These are phyloP conservation scores for Baryphthengus martii DNA, from an alignment of 2,113 vertebrate genomes.

Conservation along the genomic window DNA sequence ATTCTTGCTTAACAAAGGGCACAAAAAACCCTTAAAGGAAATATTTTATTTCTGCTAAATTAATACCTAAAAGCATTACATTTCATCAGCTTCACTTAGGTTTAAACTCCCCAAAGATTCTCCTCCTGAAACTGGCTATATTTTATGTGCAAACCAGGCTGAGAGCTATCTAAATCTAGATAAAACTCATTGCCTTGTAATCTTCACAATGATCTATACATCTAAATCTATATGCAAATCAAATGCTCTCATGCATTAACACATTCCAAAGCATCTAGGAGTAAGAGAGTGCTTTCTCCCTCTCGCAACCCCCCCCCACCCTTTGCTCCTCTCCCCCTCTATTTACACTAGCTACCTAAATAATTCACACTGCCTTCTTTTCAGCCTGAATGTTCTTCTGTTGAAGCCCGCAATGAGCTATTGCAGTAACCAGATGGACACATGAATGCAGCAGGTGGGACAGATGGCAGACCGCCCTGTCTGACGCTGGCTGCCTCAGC, in stretches of 20 bases:
- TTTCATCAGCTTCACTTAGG: slow-evolving; percentile 71
- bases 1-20: slow-evolving; percentile 63
- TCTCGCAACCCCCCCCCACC: background rate
- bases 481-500: slow-evolving; percentile 79
- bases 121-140: slow-evolving; percentile 69
- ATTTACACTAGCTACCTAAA: slow-evolving; percentile 80
- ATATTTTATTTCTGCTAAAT: slow-evolving; percentile 68
- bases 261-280: slow-evolving; percentile 76
- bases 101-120: slow-evolving; percentile 63
- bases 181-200: slow-evolving; percentile 81
- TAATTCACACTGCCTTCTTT: slow-evolving; percentile 81
- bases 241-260: slow-evolving; percentile 71
- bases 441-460: slow-evolving; percentile 85
- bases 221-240: slow-evolving; percentile 85
- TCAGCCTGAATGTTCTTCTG: slow-evolving; percentile 64
- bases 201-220: slow-evolving; percentile 80
- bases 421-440: slow-evolving; percentile 84
- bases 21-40: slow-evolving; percentile 54
- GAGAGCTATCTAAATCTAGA: slow-evolving; percentile 78
- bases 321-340: slow-evolving; percentile 45
- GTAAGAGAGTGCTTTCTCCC: slow-evolving; percentile 7
- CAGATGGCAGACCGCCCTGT: slow-evolving; percentile 83
- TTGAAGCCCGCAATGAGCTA: slow-evolving; percentile 74
- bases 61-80: slow-evolving; percentile 59
- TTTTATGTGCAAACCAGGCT: slow-evolving; percentile 78